A percentile compares a stretch with the other conserved stretches of the same genome.
Evolutionary conservation across 2,888 invertebrate genomes (phyloP).

Genomic region (Brachyptera risi): DNA sequence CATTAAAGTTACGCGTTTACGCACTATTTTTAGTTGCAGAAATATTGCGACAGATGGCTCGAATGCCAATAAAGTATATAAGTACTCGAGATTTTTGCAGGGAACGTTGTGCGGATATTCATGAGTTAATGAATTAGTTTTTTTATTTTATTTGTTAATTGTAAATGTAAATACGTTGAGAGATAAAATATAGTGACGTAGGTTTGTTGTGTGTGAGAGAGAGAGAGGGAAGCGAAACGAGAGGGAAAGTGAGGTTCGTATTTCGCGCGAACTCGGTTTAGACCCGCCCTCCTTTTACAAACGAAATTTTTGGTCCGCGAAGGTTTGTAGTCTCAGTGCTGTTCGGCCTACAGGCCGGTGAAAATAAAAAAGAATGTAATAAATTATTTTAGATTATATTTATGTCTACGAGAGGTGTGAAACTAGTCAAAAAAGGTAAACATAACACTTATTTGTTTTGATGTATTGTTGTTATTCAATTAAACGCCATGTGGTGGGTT

Average conservation of each 20-base stretch:
- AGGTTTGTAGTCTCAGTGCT: conserved; percentile 22
- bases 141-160: background rate
- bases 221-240: too few species aligned
- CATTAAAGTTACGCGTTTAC: conserved; percentile 56
- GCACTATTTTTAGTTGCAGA: conserved; percentile 62
- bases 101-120: too few species aligned
- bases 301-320: conserved; percentile 30
- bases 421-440: conserved; percentile 19
- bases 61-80: conserved; percentile 49
- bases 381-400: conserved; percentile 23
- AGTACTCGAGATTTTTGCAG: conserved; percentile 7
- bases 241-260: too few species aligned
- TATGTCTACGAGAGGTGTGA: conserved; percentile 11
- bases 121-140: conserved; percentile 14
- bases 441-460: conserved; percentile 10
- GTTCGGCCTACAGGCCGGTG: conserved; percentile 31
- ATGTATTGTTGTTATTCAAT: background rate
- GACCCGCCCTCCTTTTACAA: conserved; percentile 28
- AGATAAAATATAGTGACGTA: background rate
- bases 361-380: conserved; percentile 29
- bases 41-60: conserved; percentile 63
- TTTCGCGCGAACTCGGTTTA: conserved; percentile 28
- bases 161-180: conserved; percentile 8
- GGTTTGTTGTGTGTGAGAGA: too few species aligned
- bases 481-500: conserved; percentile 6